Conservation (phyloP, 2,888 invertebrate genomes). For the Mechanitis mazaeus region DNA sequence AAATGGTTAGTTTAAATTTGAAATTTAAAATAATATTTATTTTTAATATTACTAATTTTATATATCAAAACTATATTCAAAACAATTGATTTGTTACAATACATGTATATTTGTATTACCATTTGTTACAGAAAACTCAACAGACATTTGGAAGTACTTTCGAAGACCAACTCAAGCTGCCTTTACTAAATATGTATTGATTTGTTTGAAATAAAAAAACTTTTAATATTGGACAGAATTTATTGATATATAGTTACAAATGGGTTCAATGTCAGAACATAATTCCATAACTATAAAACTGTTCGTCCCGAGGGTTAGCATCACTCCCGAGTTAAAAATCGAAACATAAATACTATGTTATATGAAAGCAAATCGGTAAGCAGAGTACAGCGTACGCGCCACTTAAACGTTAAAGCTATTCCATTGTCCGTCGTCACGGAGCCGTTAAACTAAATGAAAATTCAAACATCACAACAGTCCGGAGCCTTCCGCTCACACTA, state of each 20-base stretch:
- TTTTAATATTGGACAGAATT: conserved; percentile 66
- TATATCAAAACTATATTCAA: too few relatives aligned
- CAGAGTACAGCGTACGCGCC: conserved; percentile 48
- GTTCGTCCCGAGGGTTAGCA: conserved; percentile 13
- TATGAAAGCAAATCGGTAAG: conserved; percentile 59
- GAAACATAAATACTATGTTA: conserved; percentile 76
- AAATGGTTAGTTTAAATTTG: conserved; percentile 22
- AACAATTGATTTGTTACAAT: too few relatives aligned
- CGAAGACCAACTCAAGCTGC: conserved; percentile 9
- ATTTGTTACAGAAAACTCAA: conserved; percentile 20
- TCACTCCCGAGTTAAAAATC: conserved; percentile 52
- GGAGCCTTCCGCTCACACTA: conserved; percentile 14
- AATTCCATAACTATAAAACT: conserved; percentile 31
- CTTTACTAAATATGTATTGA: conserved; percentile 12
- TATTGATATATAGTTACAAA: conserved; percentile 71
- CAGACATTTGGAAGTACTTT: conserved; percentile 12
- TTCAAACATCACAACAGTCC: conserved; percentile 58
- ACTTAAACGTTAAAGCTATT: conserved; percentile 51
- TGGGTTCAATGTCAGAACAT: conserved; percentile 50
- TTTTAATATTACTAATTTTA: too few relatives aligned
- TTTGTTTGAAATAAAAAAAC: conserved; percentile 44
- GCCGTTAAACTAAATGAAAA: conserved; percentile 46
- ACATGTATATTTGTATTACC: too few relatives aligned
- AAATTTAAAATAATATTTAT: neutral
- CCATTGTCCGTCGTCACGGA: conserved; percentile 41